phyloP scores from a whole-genome alignment of 2,888 invertebrate genomes.

The Drosophila sordidula region DNA sequence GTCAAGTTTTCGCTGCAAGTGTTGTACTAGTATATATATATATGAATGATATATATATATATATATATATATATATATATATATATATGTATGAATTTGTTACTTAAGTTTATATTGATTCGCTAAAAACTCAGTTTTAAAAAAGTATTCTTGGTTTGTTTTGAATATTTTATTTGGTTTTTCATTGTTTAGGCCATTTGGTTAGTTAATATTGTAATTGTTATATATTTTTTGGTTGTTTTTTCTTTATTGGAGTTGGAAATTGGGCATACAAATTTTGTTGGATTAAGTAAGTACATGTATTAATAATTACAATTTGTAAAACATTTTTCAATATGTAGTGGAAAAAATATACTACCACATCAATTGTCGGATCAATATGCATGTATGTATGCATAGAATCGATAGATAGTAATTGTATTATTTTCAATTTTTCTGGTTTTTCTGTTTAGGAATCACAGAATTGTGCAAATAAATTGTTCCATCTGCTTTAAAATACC shows the following conservation, averaged over 20 bases:
- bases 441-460: conserved; percentile 67
- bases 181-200: conserved; percentile 57
- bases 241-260: conserved; percentile 38
- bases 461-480: conserved; percentile 64
- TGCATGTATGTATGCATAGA: not conserved
- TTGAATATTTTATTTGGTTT: conserved; percentile 29
- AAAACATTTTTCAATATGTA: conserved; percentile 32
- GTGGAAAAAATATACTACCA: conserved; percentile 24
- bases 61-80: too few species aligned
- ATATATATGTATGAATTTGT: conserved; percentile 36
- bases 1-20: conserved; percentile 34
- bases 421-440: conserved; percentile 11
- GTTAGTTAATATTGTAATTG: conserved; percentile 59
- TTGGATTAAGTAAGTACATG: conserved; percentile 33
- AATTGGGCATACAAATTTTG: conserved; percentile 50
- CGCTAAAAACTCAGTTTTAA: conserved; percentile 72
- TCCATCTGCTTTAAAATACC: conserved; percentile 28
- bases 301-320: conserved; percentile 39
- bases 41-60: conserved; percentile 16
- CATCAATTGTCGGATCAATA: conserved; percentile 23
- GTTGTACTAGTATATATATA: conserved; percentile 36
- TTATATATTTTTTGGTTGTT: conserved; percentile 18
- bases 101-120: conserved; percentile 68
- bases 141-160: conserved; percentile 53
- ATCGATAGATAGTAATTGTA: not conserved